phyloP scores from a whole-genome alignment of 2,888 invertebrate genomes.

The Synanthedon andrenaeformis region DNA sequence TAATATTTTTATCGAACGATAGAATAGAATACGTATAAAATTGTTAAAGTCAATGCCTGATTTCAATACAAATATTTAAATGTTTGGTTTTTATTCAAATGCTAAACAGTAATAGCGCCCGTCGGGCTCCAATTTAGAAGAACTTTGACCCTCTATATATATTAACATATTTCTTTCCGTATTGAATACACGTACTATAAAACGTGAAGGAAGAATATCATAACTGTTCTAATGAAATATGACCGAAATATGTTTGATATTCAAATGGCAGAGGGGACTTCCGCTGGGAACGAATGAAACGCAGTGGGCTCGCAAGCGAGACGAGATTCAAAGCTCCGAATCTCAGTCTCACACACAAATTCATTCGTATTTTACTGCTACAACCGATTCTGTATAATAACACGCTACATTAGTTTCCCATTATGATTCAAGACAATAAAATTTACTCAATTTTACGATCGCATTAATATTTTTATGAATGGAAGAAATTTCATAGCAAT shows the following conservation, averaged over 20 bases:
- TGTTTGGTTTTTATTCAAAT: constrained; percentile 18
- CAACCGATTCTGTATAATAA: constrained; percentile 67
- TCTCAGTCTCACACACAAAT: constrained; percentile 35
- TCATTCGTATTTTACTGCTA: constrained; percentile 64
- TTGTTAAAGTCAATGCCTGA: constrained; percentile 6
- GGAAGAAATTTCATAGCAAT: constrained; percentile 58
- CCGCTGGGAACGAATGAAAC: constrained; percentile 43
- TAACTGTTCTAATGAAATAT: constrained; percentile 65
- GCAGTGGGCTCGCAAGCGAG: constrained; percentile 14
- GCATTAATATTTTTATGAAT: constrained; percentile 71
- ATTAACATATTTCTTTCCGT: constrained; percentile 46
- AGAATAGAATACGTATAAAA: constrained; percentile 9
- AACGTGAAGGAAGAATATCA: constrained; percentile 61
- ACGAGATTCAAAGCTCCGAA: constrained; percentile 7
- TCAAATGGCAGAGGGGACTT: constrained; percentile 61
- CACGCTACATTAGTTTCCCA: constrained; percentile 71
- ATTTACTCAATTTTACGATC: constrained; percentile 71
- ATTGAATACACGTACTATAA: constrained; percentile 49
- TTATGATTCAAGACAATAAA: constrained; percentile 70
- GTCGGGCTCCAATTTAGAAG: constrained; percentile 22
- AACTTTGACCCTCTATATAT: constrained; percentile 26
- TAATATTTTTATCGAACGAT: constrained; percentile 10
- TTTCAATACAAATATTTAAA: constrained; percentile 9
- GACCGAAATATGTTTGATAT: constrained; percentile 63
- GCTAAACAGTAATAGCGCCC: constrained; percentile 14